Base-by-base conservation (phyloP, 2,888 invertebrate genomes). In the Lasius platythorax region DNA sequence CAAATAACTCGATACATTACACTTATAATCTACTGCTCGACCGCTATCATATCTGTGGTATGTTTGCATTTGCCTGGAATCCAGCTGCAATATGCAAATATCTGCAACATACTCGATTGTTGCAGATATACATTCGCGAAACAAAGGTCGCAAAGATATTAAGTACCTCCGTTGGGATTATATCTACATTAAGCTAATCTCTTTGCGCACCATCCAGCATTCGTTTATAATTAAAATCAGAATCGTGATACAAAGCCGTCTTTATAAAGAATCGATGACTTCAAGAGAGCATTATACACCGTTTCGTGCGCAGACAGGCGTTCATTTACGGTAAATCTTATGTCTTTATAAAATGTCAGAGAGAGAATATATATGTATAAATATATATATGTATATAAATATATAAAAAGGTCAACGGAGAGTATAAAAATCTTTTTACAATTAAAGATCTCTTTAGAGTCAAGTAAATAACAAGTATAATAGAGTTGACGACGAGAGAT, bases 311-410 rank as follows among this genome's bases (percentile, higher is more conserved):
- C 67, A 78, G 23, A 30, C 30, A n/a, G n/a, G 40, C 78, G 43
- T 68, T 68, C 78, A 68, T 78, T 78, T 78, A 78, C 40, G 2
- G 68, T 68, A 78, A 30, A 68, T 78, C 68, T 58, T 78, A 78
- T 78, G 56, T 78, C 78, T 78, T n/a, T 43, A 53, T 56, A 68
- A 56, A 78, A 78, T 46, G 56, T 78, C 56, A 58, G 33, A 30
- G 18, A 58, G 30, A 30, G 12, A 40, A 67, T 53, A 63, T 15
- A 1, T 43, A 30, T 3, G 30, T 15, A 61, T 30, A 8, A 5
- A 56, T 9, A 67, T 1, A 30, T 30, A 61, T 11, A 61, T 61
- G 12, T 15, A 18, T 40, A 68, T 11, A 28, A 23, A 18, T 46
- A 68, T 28, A 43, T 30, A 53, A 2, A 40, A 56, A 67, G 56